Percentiles rank a stretch among this genome's conserved stretches.
These are phyloP conservation scores for Megalonaias nervosa DNA, from an alignment of 1,140 invertebrate genomes.

Conservation along the genomic window DNA sequence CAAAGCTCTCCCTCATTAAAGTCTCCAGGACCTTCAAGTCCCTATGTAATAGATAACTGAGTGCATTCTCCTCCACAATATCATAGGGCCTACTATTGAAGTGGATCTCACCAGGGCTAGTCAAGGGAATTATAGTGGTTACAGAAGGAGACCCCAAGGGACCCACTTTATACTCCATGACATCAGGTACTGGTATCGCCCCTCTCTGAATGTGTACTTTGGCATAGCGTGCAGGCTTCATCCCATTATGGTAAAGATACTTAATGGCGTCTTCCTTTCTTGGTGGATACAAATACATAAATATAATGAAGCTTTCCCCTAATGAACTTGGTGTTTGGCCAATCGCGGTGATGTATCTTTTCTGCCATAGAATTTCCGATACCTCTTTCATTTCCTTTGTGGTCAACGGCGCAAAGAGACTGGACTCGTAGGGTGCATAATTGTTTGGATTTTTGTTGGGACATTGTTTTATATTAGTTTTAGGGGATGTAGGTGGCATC, in stretches of 20 bases:
- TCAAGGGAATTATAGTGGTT: background rate
- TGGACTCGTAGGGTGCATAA: constrained; percentile 13
- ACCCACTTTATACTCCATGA: constrained; percentile 34
- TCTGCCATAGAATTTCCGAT: constrained; percentile 2
- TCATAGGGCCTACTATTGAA: constrained; percentile 33
- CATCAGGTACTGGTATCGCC: background rate
- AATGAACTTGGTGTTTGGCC: background rate
- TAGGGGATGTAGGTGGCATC: background rate
- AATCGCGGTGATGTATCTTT: constrained; percentile 8
- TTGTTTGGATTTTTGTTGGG: constrained; percentile 8
- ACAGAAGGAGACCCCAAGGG: background rate
- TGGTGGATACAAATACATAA: constrained; percentile 10
- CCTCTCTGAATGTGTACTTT: constrained; percentile 24
- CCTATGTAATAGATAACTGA: constrained; percentile 3
- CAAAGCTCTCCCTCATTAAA: constrained; percentile 27
- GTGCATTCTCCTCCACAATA: constrained; percentile 1
- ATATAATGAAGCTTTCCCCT: constrained; percentile 22
- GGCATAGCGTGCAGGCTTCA: constrained; percentile 15
- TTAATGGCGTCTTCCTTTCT: constrained; percentile 14
- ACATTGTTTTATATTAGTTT: background rate
- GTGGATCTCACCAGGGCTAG: constrained; percentile 9
- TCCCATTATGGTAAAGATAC: constrained; percentile 13
- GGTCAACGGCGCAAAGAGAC: constrained; percentile 27
- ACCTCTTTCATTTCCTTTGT: constrained; percentile 22
- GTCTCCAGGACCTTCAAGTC: constrained; percentile 8